Evolutionary conservation across 2,888 invertebrate species (phyloP), one percentile per base, ranked within the genome.

Genomic region (Hirtodrosophila histrioides): DNA sequence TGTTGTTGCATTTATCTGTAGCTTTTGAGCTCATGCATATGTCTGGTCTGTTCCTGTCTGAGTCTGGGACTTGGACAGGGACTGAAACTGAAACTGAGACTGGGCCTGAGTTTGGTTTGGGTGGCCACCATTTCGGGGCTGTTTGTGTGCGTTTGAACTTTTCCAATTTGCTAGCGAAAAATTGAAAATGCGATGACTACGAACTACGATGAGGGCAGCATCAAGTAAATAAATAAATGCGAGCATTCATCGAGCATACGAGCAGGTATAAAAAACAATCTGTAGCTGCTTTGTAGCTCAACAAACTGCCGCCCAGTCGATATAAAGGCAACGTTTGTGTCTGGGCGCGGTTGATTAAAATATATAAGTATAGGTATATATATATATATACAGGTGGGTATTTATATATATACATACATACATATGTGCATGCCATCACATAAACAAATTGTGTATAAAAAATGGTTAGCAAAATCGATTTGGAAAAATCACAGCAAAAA

Each of bases 301-400:
- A 62, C 84, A 80, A 79, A 76, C 69, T 79, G 84, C 81, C 69
- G 71, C 81, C 70, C 72, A 73, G 53, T 73, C 57, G 64, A 58
- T 55, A 69, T 64, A 64, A 77, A 75, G 67, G 62, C 71, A 81
- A 70, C 70, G 61, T 69, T 70, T 75, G 68, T 70, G 85, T 74
- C 85, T 89, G 87, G 88, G 80, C 73, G 89, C 88, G 84, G 88
- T 88, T 88, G 89, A 88, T 88, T 89, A 88, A 88, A 88, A 86
- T 69, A 70, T 70, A 78, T 68, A 72, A 27, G 27, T 27, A 27
- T 49, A 80, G n/a, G n/a, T 29, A 56, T 11, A 48, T 41, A 67
- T 41, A 37, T 45, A 66, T 2, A 45, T 37, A 39, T 27, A 68
- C 37, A 50, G 37, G 54, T 35, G 53, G 37, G 43, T 39, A 65